Evolutionary conservation across 2,797 vertebrate species (phyloP), one percentile per base, ranked within the genome.

Genomic region (Enteromius paludinosus): DNA sequence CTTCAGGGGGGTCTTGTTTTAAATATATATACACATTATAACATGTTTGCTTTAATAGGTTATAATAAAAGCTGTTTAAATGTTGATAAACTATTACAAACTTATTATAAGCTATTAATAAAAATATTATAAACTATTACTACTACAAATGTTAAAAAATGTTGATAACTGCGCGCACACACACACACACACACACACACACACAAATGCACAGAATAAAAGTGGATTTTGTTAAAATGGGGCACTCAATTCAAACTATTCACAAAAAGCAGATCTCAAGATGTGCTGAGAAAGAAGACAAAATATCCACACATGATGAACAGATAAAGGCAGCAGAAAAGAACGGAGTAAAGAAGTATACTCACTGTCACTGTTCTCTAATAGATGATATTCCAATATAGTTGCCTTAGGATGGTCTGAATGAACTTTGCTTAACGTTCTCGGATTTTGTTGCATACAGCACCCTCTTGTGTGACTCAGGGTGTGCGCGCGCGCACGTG

Each of bases 361-460:
- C 81, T 70, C 43, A 83, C 81, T 14, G 52, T 62, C 20, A 23
- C 11, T 38, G 28, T 65, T 20, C 33, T 69, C 15, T 41, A 61
- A 18, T 25, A 45, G 25, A 35, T 73, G 30, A 1, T 54, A 38
- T 76, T 43, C 43, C 72, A 30, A 73, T 73, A 6, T 33, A 52
- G 79, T n/a, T 65, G 72, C 20, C 20, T 69, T n/a, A 18, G 3
- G 35, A 66, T 66, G 38, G 25, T 62, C 65, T 83, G 81, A 83
- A 18, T 49, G 64, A 61, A 61, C 4, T 23, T 43, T 38, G 12
- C 7, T 59, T 47, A 66, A 18, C 10, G 64, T 62, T 47, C 52
- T 35, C 28, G 3, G 3, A 62, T 41, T 28, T 62, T 28, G 28
- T 49, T 20, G 49, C 33, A 41, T 30, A 17, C 18, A 71, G 17